Evolutionary conservation across 2,797 vertebrate species (phyloP).

Genomic region (Podarcis siculus): DNA sequence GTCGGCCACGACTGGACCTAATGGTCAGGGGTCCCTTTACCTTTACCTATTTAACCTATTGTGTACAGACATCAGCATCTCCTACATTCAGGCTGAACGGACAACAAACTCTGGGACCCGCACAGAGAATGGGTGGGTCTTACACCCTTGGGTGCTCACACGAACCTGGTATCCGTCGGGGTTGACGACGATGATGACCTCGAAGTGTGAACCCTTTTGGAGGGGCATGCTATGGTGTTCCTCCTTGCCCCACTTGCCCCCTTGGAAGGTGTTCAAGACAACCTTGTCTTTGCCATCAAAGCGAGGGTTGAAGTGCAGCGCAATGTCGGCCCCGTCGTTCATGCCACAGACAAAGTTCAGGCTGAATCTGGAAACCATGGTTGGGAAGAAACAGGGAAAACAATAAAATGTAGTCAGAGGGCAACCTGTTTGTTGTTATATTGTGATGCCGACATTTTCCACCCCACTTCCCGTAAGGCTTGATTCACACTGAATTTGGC

Average conservation of each 20-base stretch:
- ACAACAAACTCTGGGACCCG: background rate
- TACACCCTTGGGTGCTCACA: accelerated
- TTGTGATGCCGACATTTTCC: background rate
- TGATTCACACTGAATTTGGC: too few species aligned
- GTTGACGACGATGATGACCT: slow-evolving; percentile 76
- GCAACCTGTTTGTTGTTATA: too few species aligned
- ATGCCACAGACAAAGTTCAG: slow-evolving; percentile 81
- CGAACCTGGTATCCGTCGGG: slow-evolving; percentile 81
- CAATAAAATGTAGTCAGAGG: background rate
- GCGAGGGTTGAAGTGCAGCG: slow-evolving; percentile 85
- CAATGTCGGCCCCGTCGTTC: slow-evolving; percentile 75
- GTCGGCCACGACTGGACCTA: too few species aligned
- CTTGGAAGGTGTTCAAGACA: slow-evolving; percentile 81
- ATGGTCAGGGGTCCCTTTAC: too few species aligned
- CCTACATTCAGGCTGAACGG: background rate
- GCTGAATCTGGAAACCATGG: slow-evolving; percentile 46
- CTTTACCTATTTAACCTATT: too few species aligned
- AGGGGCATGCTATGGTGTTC: slow-evolving; percentile 81
- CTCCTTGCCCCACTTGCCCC: slow-evolving; percentile 63
- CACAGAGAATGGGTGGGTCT: background rate
- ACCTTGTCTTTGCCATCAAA: slow-evolving; percentile 86
- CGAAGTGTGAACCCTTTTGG: slow-evolving; percentile 77
- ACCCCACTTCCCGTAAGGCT: background rate
- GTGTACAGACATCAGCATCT: background rate
- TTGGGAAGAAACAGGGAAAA: background rate